phyloP scores from a whole-genome alignment of 2,888 invertebrate species.

The Apotomis turbidana region DNA sequence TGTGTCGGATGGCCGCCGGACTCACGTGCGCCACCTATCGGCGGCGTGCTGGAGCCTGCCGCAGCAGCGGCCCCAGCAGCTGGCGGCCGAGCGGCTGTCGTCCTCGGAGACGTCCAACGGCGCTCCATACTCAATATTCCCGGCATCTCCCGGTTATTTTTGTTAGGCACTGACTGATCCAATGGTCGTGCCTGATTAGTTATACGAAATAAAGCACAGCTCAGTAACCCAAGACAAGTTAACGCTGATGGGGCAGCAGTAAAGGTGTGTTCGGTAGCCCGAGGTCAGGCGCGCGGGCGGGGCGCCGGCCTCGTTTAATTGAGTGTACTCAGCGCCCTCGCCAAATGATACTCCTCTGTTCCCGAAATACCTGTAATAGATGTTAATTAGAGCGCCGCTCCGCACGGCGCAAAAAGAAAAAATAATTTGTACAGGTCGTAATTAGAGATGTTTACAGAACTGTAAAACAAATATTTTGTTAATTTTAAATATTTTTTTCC shows the following conservation, averaged over 20 bases:
- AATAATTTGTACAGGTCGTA: slow-evolving; percentile 83
- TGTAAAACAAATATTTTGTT: slow-evolving; percentile 83
- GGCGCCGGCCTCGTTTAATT: slow-evolving; percentile 70
- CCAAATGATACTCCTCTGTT: slow-evolving; percentile 80
- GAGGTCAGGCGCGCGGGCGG: slow-evolving; percentile 44
- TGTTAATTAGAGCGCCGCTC: slow-evolving; percentile 79
- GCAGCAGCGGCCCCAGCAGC: slow-evolving; percentile 35
- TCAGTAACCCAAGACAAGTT: slow-evolving; percentile 6
- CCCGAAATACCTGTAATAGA: slow-evolving; percentile 82
- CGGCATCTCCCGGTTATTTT: background rate
- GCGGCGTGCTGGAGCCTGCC: slow-evolving; percentile 43
- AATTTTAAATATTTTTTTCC: slow-evolving; percentile 80
- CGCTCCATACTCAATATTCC: background rate
- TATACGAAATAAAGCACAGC: background rate
- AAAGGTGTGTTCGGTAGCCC: slow-evolving; percentile 37
- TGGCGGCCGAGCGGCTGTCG: slow-evolving; percentile 8
- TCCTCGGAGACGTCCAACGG: background rate
- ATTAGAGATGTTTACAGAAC: slow-evolving; percentile 83
- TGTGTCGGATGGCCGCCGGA: slow-evolving; percentile 60
- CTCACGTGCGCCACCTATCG: slow-evolving; percentile 62
- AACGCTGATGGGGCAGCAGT: slow-evolving; percentile 38
- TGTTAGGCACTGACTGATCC: background rate
- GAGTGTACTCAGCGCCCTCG: slow-evolving; percentile 81
- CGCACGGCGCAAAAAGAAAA: slow-evolving; percentile 74
- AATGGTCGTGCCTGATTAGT: background rate